Evolutionary conservation across 30 jellyfish, hydroid and myxozoan genomes (phyloP).

Genomic region (Turritopsis rubra): DNA sequence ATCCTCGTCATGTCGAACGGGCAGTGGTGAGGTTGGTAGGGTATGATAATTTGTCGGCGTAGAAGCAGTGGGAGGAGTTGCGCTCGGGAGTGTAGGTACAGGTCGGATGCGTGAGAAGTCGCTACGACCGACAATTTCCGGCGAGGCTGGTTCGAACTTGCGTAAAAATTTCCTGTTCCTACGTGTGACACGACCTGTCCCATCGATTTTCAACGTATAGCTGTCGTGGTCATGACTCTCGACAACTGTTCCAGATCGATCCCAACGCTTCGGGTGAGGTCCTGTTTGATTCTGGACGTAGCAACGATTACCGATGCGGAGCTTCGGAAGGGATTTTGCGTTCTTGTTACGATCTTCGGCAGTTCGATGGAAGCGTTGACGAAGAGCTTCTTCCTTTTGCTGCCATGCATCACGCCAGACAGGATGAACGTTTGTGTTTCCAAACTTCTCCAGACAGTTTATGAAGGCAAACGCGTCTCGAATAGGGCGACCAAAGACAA

Average conservation of each 20-base stretch:
- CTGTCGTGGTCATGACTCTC: too few relatives aligned
- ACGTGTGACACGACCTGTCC: too few relatives aligned
- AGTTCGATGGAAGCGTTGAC: slow-evolving; percentile 6
- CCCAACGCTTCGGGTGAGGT: slow-evolving; percentile 5
- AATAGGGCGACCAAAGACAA: too few relatives aligned
- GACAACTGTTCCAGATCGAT: slow-evolving; percentile 12
- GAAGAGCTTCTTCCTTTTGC: slow-evolving; percentile 12
- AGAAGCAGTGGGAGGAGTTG: too few relatives aligned
- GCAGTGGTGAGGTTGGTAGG: too few relatives aligned
- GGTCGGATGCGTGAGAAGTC: slow-evolving; percentile 7
- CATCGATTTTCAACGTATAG: too few relatives aligned
- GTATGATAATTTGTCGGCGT: too few relatives aligned
- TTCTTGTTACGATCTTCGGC: neutral
- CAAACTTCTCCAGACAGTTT: neutral
- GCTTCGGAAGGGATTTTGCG: neutral
- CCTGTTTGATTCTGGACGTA: slow-evolving; percentile 1
- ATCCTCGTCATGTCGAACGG: too few relatives aligned
- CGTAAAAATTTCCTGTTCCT: too few relatives aligned
- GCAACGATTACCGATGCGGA: neutral
- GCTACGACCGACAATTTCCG: neutral
- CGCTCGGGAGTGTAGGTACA: slow-evolving; percentile 1
- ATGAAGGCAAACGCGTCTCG: slow-evolving; percentile 15
- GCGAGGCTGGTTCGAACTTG: slow-evolving; percentile 9
- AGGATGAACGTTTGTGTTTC: slow-evolving; percentile 3
- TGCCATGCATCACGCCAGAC: slow-evolving; percentile 12